Evolutionary conservation across 2,113 vertebrate genomes (phyloP).

Genomic region (Physeter macrocephalus): DNA sequence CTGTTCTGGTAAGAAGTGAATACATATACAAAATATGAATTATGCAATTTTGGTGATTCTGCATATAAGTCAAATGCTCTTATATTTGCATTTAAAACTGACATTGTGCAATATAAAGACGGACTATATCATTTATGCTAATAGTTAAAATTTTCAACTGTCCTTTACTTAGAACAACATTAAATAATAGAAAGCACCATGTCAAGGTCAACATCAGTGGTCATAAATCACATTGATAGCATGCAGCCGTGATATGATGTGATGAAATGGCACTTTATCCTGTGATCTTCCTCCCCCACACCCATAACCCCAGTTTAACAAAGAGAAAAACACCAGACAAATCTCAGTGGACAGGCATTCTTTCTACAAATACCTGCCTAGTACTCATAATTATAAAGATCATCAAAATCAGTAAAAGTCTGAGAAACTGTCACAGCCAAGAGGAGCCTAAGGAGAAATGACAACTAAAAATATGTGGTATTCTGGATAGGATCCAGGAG

Average conservation of each 20-base stretch:
- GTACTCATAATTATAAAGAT: background rate
- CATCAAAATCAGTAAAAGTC: constrained; percentile 6
- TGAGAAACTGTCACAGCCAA: background rate
- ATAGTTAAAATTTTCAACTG: background rate
- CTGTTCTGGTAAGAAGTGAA: background rate
- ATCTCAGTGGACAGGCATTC: background rate
- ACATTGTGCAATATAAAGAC: background rate
- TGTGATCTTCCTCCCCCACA: background rate
- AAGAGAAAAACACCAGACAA: background rate
- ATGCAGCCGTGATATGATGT: background rate
- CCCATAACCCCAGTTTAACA: background rate
- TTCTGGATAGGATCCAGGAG: background rate
- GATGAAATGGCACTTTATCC: background rate
- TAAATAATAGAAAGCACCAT: background rate
- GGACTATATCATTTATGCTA: background rate
- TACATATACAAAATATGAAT: constrained; percentile 17
- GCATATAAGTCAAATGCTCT: background rate
- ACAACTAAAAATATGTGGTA: background rate
- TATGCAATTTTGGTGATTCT: background rate
- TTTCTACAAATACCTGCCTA: background rate
- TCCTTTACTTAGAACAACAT: background rate
- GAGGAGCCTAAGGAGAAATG: background rate
- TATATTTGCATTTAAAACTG: background rate
- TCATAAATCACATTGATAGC: background rate
- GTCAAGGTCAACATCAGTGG: background rate